Base-by-base conservation (phyloP, 2,888 invertebrate species). In the Caenorhabditis uteleia region DNA sequence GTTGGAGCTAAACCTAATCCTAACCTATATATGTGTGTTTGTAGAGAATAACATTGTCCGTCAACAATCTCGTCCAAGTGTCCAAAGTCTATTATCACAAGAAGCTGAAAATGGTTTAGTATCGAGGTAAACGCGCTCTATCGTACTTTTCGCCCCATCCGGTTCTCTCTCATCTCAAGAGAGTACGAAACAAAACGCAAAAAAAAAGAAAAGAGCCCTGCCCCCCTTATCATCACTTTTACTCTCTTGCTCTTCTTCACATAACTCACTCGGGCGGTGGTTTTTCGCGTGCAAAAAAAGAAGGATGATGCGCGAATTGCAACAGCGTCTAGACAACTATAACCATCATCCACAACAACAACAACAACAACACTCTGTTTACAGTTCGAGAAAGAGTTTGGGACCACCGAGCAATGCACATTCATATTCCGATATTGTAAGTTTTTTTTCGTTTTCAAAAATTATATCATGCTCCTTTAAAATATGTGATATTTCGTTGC, bases 301-400 rank as follows among this genome's bases (percentile, higher is more conserved):
- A 33, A 65, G 49, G 33, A 73, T 70, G 70, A 73, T 73, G 73
- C 70, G 70, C 40, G 73, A 73, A 53, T 59, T 73, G 21, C 73
- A 73, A 56, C 70, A 73, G 50, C 56, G 73, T 31, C 56, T 73
- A 36, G 73, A 69, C 57, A 36, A 47, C 57, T 54, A 49, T 45
- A 8, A 18, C 20, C 42, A 42, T 23, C 53, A 53, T 34, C 49
- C 48, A 18, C 38, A 45, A 14, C 31, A 51, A 42, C 61, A 55
- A 50, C 61, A 55, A 50, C 27, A 47, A 45, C 51, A 64, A 53
- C 49, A 56, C 47, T 57, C 54, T 29, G 55, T 59, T 65, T 65
- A 65, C 55, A 73, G 73, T 51, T 73, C 73, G 18, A 54, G 69
- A 20, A 65, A 62, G 51, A 66, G 62, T 57, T 66, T 73, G 62